phyloP scores from a whole-genome alignment of 2,888 invertebrate species.

The Xanthia togata region DNA sequence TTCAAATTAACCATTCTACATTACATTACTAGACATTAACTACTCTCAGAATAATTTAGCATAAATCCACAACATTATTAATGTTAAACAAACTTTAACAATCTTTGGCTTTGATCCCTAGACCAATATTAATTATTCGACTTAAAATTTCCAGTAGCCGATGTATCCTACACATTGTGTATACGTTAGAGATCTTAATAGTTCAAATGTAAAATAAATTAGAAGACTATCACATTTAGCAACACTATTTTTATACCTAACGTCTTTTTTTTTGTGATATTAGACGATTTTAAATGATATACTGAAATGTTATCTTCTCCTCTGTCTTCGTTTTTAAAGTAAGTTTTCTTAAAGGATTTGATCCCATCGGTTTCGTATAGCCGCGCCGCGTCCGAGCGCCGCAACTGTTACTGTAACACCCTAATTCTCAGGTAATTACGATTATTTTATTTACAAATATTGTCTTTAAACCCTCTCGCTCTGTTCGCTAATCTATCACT shows the following conservation, averaged over 20 bases:
- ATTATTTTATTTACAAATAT: slow-evolving; percentile 91
- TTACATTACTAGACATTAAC: slow-evolving; percentile 85
- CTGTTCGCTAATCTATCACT: slow-evolving; percentile 89
- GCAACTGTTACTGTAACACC: slow-evolving; percentile 85
- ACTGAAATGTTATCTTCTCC: slow-evolving; percentile 84
- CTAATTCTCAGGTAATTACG: slow-evolving; percentile 88
- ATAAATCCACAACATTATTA: slow-evolving; percentile 89
- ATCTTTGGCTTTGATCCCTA: slow-evolving; percentile 96
- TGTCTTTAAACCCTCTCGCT: slow-evolving; percentile 91
- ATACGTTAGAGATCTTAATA: slow-evolving; percentile 85
- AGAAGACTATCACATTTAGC: slow-evolving; percentile 90
- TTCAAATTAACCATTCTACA: slow-evolving; percentile 83
- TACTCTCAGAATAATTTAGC: slow-evolving; percentile 89
- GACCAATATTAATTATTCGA: slow-evolving; percentile 92
- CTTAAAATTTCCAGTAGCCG: slow-evolving; percentile 84
- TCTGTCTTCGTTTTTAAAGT: slow-evolving; percentile 86
- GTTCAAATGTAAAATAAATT: slow-evolving; percentile 87
- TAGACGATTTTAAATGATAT: slow-evolving; percentile 86
- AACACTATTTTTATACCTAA: slow-evolving; percentile 89
- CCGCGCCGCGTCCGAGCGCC: slow-evolving; percentile 77
- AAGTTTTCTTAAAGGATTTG: slow-evolving; percentile 91
- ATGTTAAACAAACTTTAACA: slow-evolving; percentile 92
- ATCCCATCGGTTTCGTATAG: slow-evolving; percentile 90
- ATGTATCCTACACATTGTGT: slow-evolving; percentile 82
- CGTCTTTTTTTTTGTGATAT: slow-evolving; percentile 87